Percentiles rank a stretch among this genome's conserved stretches.
Conservation (phyloP, 2,888 invertebrate genomes). For the Metallyticus violacea region DNA sequence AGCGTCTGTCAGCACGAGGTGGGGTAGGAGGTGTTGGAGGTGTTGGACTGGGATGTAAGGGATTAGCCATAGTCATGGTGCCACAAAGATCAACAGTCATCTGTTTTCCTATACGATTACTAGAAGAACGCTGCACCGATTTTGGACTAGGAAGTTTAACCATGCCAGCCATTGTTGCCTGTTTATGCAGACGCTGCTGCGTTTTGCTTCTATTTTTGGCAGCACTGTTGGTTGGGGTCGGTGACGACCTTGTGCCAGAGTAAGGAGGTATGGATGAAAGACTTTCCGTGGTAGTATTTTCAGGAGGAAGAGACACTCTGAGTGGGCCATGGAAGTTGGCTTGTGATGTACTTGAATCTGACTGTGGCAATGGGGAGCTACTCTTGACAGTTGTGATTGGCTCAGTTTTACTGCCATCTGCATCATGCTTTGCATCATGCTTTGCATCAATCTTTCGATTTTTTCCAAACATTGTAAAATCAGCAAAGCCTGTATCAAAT, state of each 20-base stretch:
- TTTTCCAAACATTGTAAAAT: slow-evolving; percentile 40
- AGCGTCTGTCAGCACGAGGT: slow-evolving; percentile 24
- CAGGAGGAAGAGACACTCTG: slow-evolving; percentile 67
- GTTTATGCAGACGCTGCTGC: slow-evolving; percentile 23
- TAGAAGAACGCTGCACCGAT: slow-evolving; percentile 39
- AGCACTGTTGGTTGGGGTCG: not conserved
- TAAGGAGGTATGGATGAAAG: not conserved
- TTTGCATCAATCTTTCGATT: not conserved
- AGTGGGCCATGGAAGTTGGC: slow-evolving; percentile 56
- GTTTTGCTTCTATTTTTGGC: slow-evolving; percentile 27
- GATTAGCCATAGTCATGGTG: slow-evolving; percentile 20
- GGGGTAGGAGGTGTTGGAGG: slow-evolving; percentile 31
- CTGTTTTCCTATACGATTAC: slow-evolving; percentile 36
- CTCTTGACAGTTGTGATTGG: not conserved
- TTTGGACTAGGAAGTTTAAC: slow-evolving; percentile 47
- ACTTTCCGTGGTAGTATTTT: slow-evolving; percentile 42
- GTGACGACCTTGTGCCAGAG: not conserved
- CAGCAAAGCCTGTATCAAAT: slow-evolving; percentile 54
- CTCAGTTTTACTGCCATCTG: not conserved
- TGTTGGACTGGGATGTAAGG: slow-evolving; percentile 28
- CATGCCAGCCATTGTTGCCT: slow-evolving; percentile 36
- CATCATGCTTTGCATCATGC: not conserved
- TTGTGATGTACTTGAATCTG: slow-evolving; percentile 35
- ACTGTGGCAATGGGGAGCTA: not conserved
- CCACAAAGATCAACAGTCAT: slow-evolving; percentile 36